Evolutionary conservation across 2,888 invertebrate genomes (phyloP).

Genomic region (Cephus pulcher): DNA sequence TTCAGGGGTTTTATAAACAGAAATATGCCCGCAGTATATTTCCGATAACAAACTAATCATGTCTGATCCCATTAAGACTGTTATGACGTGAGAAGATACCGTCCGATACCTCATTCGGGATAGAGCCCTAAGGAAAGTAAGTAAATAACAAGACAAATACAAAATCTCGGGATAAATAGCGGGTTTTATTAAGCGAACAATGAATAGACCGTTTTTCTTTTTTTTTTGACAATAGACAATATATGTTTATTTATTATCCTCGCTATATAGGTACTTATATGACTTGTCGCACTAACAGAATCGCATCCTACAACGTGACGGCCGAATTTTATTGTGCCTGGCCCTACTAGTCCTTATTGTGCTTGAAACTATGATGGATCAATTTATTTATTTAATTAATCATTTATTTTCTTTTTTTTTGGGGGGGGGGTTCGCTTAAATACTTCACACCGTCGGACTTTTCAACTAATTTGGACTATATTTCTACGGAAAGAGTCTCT

Average conservation of each 20-base stretch:
- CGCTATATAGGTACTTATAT: constrained; percentile 62
- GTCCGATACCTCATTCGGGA: too few relatives aligned
- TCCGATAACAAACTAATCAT: too few relatives aligned
- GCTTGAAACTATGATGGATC: constrained; percentile 55
- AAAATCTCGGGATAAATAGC: too few relatives aligned
- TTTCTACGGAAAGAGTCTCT: constrained; percentile 34
- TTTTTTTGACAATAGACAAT: constrained; percentile 61
- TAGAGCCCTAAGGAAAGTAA: too few relatives aligned
- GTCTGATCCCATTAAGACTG: too few relatives aligned
- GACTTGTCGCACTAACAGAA: constrained; percentile 63
- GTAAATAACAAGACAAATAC: too few relatives aligned
- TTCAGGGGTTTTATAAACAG: too few relatives aligned
- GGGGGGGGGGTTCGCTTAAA: constrained; percentile 1
- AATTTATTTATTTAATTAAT: constrained; percentile 21
- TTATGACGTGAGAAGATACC: too few relatives aligned
- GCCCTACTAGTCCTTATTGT: constrained; percentile 65
- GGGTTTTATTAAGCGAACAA: too few relatives aligned
- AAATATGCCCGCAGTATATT: too few relatives aligned
- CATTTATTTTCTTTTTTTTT: constrained; percentile 6
- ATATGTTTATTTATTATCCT: constrained; percentile 65
- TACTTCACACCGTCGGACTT: constrained; percentile 33
- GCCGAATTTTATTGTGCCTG: constrained; percentile 66
- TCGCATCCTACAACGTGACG: constrained; percentile 64
- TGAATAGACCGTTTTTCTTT: too few relatives aligned
- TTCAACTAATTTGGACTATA: constrained; percentile 44